Conservation (phyloP, 1,140 invertebrate genomes). For the Ganaspis sp. region DNA sequence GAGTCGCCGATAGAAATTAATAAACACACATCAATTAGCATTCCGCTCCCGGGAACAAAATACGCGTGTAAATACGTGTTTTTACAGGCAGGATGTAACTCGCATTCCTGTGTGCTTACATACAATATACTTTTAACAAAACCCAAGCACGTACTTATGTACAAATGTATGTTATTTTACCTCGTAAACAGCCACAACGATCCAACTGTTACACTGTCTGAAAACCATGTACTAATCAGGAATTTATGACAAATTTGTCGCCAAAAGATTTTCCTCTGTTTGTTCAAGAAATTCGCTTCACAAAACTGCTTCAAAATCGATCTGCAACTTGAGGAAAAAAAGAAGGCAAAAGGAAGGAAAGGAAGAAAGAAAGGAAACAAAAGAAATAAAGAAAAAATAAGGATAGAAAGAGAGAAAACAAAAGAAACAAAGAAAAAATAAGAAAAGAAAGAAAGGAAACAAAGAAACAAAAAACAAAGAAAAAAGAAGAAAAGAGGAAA, state of each 20-base stretch:
- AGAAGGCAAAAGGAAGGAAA: no score
- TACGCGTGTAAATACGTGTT: conserved; percentile 59
- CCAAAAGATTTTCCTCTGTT: not conserved
- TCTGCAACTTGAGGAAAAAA: no score
- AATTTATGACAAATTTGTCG: conserved; percentile 36
- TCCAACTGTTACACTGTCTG: not conserved
- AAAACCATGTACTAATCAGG: conserved; percentile 9
- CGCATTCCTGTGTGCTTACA: conserved; percentile 62
- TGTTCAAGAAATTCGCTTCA: no score
- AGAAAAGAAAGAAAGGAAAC: no score
- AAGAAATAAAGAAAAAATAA: no score
- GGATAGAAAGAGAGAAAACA: no score
- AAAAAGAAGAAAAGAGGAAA: no score
- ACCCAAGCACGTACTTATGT: conserved; percentile 29
- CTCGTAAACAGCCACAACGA: not conserved
- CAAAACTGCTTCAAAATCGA: no score
- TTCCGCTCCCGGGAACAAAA: conserved; percentile 54
- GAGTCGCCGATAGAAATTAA: conserved; percentile 51
- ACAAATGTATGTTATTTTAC: conserved; percentile 31
- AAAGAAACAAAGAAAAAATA: no score
- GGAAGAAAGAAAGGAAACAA: no score
- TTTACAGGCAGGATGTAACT: conserved; percentile 63
- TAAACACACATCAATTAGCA: conserved; percentile 60
- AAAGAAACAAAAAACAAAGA: no score
- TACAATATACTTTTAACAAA: conserved; percentile 48